Conservation (phyloP, 2,888 invertebrate species). For the Unio pictorum region DNA sequence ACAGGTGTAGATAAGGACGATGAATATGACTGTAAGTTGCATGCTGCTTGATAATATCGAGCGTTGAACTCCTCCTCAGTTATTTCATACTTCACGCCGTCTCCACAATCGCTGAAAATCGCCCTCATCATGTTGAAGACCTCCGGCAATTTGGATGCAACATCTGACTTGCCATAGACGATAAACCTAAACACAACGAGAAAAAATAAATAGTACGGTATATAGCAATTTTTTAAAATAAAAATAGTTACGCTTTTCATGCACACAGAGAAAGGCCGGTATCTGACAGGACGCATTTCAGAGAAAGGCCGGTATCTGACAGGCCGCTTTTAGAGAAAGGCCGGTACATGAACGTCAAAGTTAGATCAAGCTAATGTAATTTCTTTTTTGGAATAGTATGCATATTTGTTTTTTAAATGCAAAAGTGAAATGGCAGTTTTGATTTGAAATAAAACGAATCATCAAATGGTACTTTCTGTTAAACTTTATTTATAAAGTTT, state of each 20-base stretch:
- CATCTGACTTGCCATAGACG: conserved; percentile 50
- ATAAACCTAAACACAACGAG: conserved; percentile 51
- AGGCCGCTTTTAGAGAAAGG: not conserved
- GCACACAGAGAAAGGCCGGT: not conserved
- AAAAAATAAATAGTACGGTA: conserved; percentile 1
- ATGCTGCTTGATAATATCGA: conserved; percentile 61
- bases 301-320: not conserved
- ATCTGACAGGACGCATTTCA: too few relatives aligned
- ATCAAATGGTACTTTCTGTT: too few relatives aligned
- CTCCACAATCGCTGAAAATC: conserved; percentile 51
- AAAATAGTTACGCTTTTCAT: too few relatives aligned
- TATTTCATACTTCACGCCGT: conserved; percentile 49
- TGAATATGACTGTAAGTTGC: conserved; percentile 61
- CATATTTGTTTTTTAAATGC: too few relatives aligned
- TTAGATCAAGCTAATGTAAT: too few relatives aligned
- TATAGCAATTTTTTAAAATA: not conserved
- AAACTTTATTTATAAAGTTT: too few relatives aligned
- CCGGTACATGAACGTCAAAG: too few relatives aligned
- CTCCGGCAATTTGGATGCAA: conserved; percentile 47
- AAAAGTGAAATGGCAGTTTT: too few relatives aligned
- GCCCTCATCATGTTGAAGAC: conserved; percentile 46
- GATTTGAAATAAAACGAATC: too few relatives aligned
- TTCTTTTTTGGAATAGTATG: too few relatives aligned
- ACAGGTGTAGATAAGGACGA: conserved; percentile 48
- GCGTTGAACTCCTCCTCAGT: conserved; percentile 61